Conservation (phyloP, 2,113 vertebrate genomes). For the Amblyopsis rosae region DNA sequence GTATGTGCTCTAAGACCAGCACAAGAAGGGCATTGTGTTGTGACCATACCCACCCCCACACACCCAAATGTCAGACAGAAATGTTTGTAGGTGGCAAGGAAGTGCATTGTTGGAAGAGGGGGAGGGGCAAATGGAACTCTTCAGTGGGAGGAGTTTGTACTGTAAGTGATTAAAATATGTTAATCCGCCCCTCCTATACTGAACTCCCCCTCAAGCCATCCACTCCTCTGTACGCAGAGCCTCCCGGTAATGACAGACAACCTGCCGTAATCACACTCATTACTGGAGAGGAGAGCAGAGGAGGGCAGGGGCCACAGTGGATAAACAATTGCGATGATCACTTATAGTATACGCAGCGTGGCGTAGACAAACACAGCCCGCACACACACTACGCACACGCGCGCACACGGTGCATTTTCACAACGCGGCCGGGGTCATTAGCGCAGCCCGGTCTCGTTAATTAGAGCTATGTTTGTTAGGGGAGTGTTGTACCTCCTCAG, state of each 20-base stretch:
- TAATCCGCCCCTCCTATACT: background rate
- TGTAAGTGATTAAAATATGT: background rate
- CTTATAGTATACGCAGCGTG: slow-evolving; percentile 21
- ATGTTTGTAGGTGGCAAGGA: too few species aligned
- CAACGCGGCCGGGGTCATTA: slow-evolving; percentile 59
- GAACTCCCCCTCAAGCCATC: background rate
- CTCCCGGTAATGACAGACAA: slow-evolving; percentile 13
- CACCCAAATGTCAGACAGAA: slow-evolving; percentile 10
- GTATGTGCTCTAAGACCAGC: slow-evolving; percentile 37
- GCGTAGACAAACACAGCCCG: slow-evolving; percentile 19
- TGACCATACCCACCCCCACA: slow-evolving; percentile 17
- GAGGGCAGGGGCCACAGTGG: slow-evolving; percentile 5
- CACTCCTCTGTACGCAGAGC: background rate
- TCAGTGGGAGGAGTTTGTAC: background rate
- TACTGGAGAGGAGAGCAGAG: background rate
- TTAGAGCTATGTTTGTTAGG: slow-evolving; percentile 65
- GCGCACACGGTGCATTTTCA: slow-evolving; percentile 10
- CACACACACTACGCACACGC: background rate
- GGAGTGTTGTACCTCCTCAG: slow-evolving; percentile 68
- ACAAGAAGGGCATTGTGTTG: slow-evolving; percentile 21
- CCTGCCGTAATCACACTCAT: slow-evolving; percentile 10
- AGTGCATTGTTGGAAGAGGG: too few species aligned
- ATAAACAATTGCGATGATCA: slow-evolving; percentile 42
- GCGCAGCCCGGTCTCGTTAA: slow-evolving; percentile 53
- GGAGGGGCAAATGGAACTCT: background rate